Evolutionary conservation across 2,888 invertebrate species (phyloP).

Genomic region (Synergus umbraculus): DNA sequence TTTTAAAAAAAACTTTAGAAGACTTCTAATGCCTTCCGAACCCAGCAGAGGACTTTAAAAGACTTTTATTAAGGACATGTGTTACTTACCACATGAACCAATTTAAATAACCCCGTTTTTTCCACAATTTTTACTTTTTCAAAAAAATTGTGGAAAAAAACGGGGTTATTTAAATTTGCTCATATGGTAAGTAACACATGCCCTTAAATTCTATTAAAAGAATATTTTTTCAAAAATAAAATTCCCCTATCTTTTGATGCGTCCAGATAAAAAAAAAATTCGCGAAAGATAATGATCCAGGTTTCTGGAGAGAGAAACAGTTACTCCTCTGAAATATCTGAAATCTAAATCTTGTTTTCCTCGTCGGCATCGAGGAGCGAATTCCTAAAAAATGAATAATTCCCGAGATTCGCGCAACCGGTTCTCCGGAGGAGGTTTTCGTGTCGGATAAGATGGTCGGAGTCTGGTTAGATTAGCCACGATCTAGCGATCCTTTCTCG

Average conservation of each 20-base stretch:
- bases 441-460: constrained; percentile 37
- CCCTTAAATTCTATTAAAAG: no score
- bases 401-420: constrained; percentile 35
- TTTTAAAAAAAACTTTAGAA: no score
- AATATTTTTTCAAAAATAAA: background rate
- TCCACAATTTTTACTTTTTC: no score
- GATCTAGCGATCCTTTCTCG: constrained; percentile 48
- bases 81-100: no score
- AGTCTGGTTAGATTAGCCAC: constrained; percentile 48
- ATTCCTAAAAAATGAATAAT: constrained; percentile 41
- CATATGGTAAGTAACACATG: no score
- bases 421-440: constrained; percentile 38
- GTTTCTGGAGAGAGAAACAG: background rate
- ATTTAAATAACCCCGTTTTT: no score
- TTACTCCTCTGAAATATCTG: constrained; percentile 11
- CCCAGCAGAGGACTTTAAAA: no score
- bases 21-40: no score
- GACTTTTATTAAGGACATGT: no score
- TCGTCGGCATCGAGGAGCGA: background rate
- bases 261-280: background rate
- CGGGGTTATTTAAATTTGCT: no score
- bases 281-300: background rate
- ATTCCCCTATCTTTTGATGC: background rate
- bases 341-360: constrained; percentile 38
- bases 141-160: no score